Base-by-base conservation (phyloP, 2,888 invertebrate species). In the Acleris cristana region DNA sequence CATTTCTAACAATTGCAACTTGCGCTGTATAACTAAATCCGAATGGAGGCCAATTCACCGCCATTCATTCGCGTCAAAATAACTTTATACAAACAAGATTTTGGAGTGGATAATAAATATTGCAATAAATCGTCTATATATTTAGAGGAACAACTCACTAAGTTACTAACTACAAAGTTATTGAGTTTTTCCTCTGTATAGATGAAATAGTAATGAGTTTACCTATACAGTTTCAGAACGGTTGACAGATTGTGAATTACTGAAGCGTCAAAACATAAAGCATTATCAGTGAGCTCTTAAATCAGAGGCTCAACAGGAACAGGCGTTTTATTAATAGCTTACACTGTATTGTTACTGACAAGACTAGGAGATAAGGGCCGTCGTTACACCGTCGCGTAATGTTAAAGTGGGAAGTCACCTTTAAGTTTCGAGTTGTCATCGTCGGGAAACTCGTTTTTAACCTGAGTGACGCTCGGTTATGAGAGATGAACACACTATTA, bases 321-420 rank as follows among this genome's bases (percentile, higher is more conserved):
- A 64, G 57, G 71, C 74, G 75, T 76, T 73, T 77, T 85, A 84
- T 84, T 85, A 85, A 83, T 84, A 84, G 80, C 80, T 83, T 82
- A 65, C 78, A 82, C 75, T 74, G 70, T 67, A 71, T 77, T 79
- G 83, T 82, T 75, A 74, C 71, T 72, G 71, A 70, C 73, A 75
- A 77, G 76, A 76, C 80, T 75, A 56, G 75, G 71, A 66, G 70
- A 69, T 74, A 71, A 70, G 74, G 74, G 73, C 72, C 70, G 66
- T 57, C 71, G 70, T 77, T 65, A 79, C 79, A 79, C 78, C 58
- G 73, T 73, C 54, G 61, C 61, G 72, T 73, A 71, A 61, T 16
- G 40, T 30, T 16, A 19, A 19, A 4, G 14, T 49, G 23, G 16
- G 51, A 18, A 65, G 58, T 71, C 73, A 61, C 71, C 60, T 30